phyloP scores from a whole-genome alignment of 2,888 invertebrate genomes.

The Creontiades dilutus region DNA sequence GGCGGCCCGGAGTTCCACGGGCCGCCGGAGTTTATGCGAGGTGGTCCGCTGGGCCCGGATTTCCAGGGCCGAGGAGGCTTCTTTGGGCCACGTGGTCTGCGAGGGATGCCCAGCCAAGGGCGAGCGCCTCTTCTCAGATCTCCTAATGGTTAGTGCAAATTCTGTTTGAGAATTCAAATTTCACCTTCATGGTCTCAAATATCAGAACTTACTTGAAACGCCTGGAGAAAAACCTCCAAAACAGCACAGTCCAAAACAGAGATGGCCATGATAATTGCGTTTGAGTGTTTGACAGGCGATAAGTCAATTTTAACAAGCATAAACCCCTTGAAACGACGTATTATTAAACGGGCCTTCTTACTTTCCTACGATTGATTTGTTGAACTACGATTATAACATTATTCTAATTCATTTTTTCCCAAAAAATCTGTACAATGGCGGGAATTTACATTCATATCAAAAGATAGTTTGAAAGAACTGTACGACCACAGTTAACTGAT shows the following conservation, averaged over 20 bases:
- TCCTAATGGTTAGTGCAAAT: constrained; percentile 67
- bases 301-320: too few relatives aligned
- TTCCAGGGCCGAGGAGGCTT: constrained; percentile 6
- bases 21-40: constrained; percentile 65
- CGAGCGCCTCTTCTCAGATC: constrained; percentile 58
- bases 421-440: too few relatives aligned
- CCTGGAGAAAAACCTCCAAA: background rate
- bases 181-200: background rate
- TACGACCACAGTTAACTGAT: too few relatives aligned
- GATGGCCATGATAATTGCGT: too few relatives aligned
- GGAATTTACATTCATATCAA: too few relatives aligned
- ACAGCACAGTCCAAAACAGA: background rate
- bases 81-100: constrained; percentile 40
- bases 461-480: too few relatives aligned
- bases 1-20: constrained; percentile 70
- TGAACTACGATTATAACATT: too few relatives aligned
- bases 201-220: background rate
- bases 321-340: too few relatives aligned
- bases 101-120: constrained; percentile 1
- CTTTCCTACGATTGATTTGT: too few relatives aligned
- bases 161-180: background rate
- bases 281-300: too few relatives aligned
- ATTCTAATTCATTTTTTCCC: too few relatives aligned
- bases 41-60: background rate
- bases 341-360: too few relatives aligned